Conservation (phyloP, 1,140 invertebrate genomes). For the Trichoplusia ni region DNA sequence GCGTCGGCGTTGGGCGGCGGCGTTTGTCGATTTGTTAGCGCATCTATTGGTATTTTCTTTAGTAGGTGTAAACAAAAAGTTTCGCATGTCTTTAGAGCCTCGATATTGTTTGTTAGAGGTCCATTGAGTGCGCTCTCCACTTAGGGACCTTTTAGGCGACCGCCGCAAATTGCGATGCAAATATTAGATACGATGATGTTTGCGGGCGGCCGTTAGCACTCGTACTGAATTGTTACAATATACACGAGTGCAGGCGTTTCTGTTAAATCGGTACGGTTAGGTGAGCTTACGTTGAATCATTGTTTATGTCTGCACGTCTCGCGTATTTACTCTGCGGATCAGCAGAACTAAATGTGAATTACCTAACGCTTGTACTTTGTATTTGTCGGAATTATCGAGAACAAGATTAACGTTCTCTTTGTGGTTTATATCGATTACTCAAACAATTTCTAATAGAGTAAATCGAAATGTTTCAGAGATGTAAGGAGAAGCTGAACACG, state of each 20-base stretch:
- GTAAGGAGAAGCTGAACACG: constrained; percentile 97
- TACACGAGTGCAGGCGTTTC: constrained; percentile 1
- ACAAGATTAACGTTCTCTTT: no score
- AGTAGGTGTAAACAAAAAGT: constrained; percentile 62
- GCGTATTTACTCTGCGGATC: no score
- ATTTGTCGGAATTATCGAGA: no score
- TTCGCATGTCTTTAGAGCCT: constrained; percentile 46
- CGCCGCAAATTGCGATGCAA: constrained; percentile 42
- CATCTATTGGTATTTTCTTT: constrained; percentile 67
- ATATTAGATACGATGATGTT: constrained; percentile 40
- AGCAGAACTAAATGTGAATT: no score
- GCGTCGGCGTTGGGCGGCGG: constrained; percentile 46
- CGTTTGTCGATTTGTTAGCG: constrained; percentile 75
- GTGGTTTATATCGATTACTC: no score
- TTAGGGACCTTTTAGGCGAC: constrained; percentile 35
- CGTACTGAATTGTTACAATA: constrained; percentile 14
- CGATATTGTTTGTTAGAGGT: constrained; percentile 48
- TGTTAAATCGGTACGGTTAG: not conserved
- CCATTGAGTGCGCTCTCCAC: constrained; percentile 33
- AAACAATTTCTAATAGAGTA: no score
- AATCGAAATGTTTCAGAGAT: constrained; percentile 86
- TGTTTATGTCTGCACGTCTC: constrained; percentile 25
- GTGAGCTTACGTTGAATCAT: constrained; percentile 25
- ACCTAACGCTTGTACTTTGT: no score
- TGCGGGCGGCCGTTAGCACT: constrained; percentile 11